Conservation (phyloP, 2,113 vertebrate species). For the Anhinga anhinga region DNA sequence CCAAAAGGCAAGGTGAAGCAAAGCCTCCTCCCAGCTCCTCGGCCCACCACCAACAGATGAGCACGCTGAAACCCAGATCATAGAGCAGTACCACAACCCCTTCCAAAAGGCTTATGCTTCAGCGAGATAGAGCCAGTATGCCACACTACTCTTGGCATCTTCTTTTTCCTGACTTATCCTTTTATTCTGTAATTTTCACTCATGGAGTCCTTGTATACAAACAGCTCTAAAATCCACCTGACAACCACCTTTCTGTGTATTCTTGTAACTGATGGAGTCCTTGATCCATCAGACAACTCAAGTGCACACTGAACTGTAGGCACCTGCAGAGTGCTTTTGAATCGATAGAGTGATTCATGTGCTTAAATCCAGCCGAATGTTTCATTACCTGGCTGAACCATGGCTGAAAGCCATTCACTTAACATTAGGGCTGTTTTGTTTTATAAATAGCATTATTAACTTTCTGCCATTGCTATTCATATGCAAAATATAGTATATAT, state of each 20-base stretch:
- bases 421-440: conserved; percentile 30
- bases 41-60: rapidly evolving
- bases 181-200: background rate
- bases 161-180: background rate
- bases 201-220: rapidly evolving
- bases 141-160: background rate
- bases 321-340: background rate
- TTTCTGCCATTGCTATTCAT: conserved; percentile 18
- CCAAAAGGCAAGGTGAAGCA: background rate
- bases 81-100: background rate
- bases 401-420: conserved; percentile 18
- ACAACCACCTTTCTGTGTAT: background rate
- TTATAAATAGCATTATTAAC: conserved; percentile 43
- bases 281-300: background rate
- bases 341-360: background rate
- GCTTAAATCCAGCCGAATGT: background rate
- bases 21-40: background rate
- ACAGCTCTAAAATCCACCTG: background rate
- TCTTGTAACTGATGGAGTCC: background rate
- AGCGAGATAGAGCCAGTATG: rapidly evolving
- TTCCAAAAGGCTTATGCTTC: background rate
- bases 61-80: rapidly evolving
- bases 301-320: background rate
- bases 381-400: conserved; percentile 26
- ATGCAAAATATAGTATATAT: conserved; percentile 6